A percentile compares a stretch with the other conserved stretches of the same genome.
These are phyloP conservation scores for Molothrus ater DNA, from an alignment of 2,797 vertebrate species.

Conservation along the genomic window DNA sequence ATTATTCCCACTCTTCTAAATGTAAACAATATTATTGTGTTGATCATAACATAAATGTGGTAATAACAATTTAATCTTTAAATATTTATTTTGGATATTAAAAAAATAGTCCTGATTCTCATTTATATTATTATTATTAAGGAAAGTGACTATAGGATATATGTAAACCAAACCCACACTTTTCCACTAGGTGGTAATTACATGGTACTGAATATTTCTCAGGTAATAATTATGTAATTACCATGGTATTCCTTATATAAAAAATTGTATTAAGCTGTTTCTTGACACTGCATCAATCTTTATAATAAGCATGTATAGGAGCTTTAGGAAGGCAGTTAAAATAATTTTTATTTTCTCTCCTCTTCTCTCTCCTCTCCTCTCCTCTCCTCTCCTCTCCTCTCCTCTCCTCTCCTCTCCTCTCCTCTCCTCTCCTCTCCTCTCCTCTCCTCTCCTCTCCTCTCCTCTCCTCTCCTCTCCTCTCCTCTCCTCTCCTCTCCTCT, in stretches of 20 bases:
- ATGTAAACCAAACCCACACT: constrained; percentile 19
- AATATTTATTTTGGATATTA: neutral
- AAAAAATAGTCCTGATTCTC: neutral
- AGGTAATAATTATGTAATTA: constrained; percentile 35
- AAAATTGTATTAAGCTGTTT: neutral
- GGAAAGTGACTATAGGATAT: neutral
- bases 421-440: too few relatives aligned
- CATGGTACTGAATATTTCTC: constrained; percentile 10
- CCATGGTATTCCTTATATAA: neutral
- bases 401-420: neutral
- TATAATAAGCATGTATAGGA: neutral
- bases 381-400: neutral
- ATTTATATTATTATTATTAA: neutral
- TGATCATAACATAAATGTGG: neutral
- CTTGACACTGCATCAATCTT: constrained; percentile 6
- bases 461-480: too few relatives aligned
- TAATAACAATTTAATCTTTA: neutral
- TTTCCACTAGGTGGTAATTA: constrained; percentile 33
- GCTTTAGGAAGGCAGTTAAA: neutral
- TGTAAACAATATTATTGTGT: neutral
- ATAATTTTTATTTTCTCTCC: neutral
- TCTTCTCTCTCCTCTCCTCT: neutral
- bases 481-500: too few relatives aligned
- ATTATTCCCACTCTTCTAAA: neutral
- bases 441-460: too few relatives aligned